Percentiles rank a stretch among this genome's conserved stretches.
Conservation (phyloP, 2,797 vertebrate genomes). For the Squalus acanthias region DNA sequence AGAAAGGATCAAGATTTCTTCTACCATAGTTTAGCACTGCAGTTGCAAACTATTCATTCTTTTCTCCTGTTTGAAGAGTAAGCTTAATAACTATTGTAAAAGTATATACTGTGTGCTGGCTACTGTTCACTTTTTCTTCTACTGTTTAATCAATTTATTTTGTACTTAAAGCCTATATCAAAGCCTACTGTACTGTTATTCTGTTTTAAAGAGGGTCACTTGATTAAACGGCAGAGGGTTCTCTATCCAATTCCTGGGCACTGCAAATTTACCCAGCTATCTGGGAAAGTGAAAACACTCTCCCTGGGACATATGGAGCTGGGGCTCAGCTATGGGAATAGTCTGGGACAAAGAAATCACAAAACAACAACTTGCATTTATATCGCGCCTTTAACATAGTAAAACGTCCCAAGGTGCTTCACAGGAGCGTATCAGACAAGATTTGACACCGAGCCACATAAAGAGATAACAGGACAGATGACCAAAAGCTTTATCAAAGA, state of each 20-base stretch:
- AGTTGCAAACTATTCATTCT: no score
- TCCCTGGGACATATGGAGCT: neutral
- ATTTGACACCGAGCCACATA: neutral
- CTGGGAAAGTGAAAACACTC: neutral
- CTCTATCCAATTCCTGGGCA: neutral
- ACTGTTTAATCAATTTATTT: neutral
- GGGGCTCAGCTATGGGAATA: neutral
- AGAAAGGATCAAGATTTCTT: no score
- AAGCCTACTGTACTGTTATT: neutral
- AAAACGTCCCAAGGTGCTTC: neutral
- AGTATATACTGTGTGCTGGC: no score
- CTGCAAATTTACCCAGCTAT: neutral
- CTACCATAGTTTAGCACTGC: no score
- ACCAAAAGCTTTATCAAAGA: neutral
- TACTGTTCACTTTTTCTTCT: no score
- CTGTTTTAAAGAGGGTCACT: neutral
- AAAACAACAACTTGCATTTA: neutral
- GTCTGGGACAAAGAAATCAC: neutral
- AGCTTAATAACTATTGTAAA: no score
- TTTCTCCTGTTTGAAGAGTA: no score
- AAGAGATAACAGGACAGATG: neutral
- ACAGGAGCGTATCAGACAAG: no score
- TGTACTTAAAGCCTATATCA: neutral
- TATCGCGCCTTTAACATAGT: neutral
- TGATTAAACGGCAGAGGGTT: neutral